Conservation (phyloP, 1,140 invertebrate species). For the Homarus americanus region DNA sequence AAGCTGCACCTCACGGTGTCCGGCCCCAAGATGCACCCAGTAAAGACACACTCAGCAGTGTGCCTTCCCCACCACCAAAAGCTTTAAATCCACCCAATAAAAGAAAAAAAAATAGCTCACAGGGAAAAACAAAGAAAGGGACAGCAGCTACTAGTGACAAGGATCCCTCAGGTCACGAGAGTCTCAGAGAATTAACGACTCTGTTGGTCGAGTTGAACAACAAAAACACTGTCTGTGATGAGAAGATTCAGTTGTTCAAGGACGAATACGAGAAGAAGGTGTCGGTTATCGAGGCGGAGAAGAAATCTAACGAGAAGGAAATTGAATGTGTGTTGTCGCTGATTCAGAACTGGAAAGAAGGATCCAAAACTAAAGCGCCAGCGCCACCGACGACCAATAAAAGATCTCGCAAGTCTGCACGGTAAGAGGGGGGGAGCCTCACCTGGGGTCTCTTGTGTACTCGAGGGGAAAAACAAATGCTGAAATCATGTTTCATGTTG, state of each 20-base stretch:
- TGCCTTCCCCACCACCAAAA: too few species aligned
- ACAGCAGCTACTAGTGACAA: background rate
- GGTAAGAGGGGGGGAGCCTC: too few species aligned
- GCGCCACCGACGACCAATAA: background rate
- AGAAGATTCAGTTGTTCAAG: constrained; percentile 15
- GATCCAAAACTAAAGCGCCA: background rate
- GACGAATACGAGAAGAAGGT: constrained; percentile 24
- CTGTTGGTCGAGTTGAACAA: constrained; percentile 16
- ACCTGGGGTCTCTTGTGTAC: too few species aligned
- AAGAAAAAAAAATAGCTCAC: background rate
- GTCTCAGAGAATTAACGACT: constrained; percentile 24
- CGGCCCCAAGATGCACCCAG: too few species aligned
- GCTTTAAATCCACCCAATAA: too few species aligned
- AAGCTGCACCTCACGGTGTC: background rate
- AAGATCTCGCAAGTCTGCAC: background rate
- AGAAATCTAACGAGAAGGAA: constrained; percentile 15
- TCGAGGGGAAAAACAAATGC: too few species aligned
- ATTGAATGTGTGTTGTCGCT: constrained; percentile 29
- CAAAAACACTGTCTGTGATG: constrained; percentile 26
- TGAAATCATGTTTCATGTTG: too few species aligned
- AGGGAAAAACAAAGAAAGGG: background rate
- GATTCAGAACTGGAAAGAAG: constrained; percentile 35
- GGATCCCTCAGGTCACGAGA: background rate
- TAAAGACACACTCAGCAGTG: too few species aligned
- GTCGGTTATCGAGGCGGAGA: constrained; percentile 16